Conservation (phyloP, 2,113 vertebrate genomes). For the Solenodon paradoxus region DNA sequence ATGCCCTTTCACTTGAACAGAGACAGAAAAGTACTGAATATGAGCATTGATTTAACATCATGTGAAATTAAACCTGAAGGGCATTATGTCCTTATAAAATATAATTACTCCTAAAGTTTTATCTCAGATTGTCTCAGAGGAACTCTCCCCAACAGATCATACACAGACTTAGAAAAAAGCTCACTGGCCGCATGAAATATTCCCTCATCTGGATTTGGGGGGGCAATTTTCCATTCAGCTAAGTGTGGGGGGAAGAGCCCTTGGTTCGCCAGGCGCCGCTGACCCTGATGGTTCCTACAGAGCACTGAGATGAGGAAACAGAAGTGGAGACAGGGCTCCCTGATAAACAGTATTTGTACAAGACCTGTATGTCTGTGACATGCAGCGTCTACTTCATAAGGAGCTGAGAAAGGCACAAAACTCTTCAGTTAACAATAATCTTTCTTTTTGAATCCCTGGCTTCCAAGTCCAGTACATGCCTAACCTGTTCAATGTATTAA, state of each 20-base stretch:
- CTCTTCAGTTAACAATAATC: slow-evolving; percentile 26
- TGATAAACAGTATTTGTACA: neutral
- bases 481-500: slow-evolving; percentile 54
- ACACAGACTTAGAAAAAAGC: slow-evolving; percentile 69
- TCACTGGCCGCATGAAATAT: slow-evolving; percentile 54
- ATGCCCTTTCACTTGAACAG: slow-evolving; percentile 46
- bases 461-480: neutral
- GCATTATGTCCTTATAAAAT: slow-evolving; percentile 61
- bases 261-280: neutral
- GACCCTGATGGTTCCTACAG: neutral
- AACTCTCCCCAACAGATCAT: slow-evolving; percentile 52
- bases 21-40: slow-evolving; percentile 18
- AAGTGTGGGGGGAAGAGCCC: neutral
- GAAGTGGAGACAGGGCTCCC: neutral
- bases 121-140: slow-evolving; percentile 64
- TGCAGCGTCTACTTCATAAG: neutral
- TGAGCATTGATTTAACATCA: slow-evolving; percentile 45
- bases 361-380: neutral
- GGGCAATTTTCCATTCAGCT: neutral
- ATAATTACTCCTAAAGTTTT: slow-evolving; percentile 64
- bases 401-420: neutral
- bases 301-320: neutral
- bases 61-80: slow-evolving; percentile 68
- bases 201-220: neutral
- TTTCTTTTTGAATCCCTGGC: neutral